phyloP scores from a whole-genome alignment of 2,888 invertebrate species.

The Leucophenga montana region DNA sequence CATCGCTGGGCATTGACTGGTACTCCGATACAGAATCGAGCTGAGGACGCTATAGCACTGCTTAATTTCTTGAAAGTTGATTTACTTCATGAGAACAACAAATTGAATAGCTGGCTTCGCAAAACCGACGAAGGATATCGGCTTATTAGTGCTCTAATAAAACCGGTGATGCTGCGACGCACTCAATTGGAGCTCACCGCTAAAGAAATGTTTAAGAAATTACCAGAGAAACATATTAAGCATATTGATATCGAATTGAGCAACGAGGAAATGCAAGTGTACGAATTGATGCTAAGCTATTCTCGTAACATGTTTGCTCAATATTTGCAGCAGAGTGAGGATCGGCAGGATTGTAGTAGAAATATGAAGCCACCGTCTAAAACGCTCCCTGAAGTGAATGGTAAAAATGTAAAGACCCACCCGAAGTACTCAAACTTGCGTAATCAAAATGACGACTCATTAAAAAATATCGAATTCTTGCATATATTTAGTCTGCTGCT shows the following conservation, averaged over 20 bases:
- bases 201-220: constrained; percentile 76
- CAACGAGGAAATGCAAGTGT: constrained; percentile 82
- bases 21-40: constrained; percentile 95
- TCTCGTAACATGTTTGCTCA: constrained; percentile 84
- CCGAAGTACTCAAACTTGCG: constrained; percentile 77
- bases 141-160: constrained; percentile 86
- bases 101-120: constrained; percentile 94
- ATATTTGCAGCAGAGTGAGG: constrained; percentile 79
- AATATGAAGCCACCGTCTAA: constrained; percentile 54
- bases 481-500: constrained; percentile 87
- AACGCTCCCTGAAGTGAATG: constrained; percentile 67
- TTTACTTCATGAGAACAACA: constrained; percentile 88
- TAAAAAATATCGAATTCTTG: constrained; percentile 76
- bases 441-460: constrained; percentile 74
- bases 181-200: constrained; percentile 86
- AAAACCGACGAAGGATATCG: constrained; percentile 84
- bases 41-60: constrained; percentile 84
- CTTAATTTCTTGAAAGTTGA: constrained; percentile 86
- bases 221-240: constrained; percentile 78
- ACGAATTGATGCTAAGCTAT: constrained; percentile 82
- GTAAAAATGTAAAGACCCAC: constrained; percentile 77
- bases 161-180: constrained; percentile 87
- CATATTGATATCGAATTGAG: constrained; percentile 78
- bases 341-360: constrained; percentile 60
- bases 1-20: constrained; percentile 91